These are phyloP conservation scores for Salvelinus alpinus DNA, from an alignment of 2,113 vertebrate genomes.

Conservation along the genomic window DNA sequence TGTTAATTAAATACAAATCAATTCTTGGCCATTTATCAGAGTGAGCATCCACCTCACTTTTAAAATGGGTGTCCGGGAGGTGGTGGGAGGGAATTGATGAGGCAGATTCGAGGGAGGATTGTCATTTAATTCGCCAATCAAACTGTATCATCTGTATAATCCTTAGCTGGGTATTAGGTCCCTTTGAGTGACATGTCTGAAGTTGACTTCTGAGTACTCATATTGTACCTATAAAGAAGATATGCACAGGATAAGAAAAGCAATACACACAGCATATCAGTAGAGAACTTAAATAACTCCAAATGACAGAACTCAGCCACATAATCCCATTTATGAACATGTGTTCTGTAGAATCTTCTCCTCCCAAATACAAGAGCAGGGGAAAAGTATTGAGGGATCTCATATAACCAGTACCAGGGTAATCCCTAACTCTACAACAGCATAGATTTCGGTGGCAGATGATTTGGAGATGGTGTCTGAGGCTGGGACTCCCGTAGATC, in stretches of 20 bases:
- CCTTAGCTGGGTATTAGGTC: constrained; percentile 53
- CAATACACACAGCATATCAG: neutral
- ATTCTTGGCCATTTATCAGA: constrained; percentile 89
- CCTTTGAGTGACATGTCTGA: neutral
- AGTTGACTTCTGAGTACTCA: neutral
- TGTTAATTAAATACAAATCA: constrained; percentile 99
- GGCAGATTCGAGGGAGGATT: constrained; percentile 65
- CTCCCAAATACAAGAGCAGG: neutral
- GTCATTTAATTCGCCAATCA: constrained; percentile 74
- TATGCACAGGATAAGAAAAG: no score
- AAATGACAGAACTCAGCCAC: neutral
- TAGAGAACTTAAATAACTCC: neutral
- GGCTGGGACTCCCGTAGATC: neutral
- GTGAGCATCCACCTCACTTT: constrained; percentile 71
- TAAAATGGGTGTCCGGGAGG: constrained; percentile 37
- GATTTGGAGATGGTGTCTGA: neutral
- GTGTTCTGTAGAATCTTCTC: neutral
- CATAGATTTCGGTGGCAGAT: neutral
- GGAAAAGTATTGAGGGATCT: neutral
- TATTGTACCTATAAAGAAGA: neutral
- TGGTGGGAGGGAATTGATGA: constrained; percentile 63
- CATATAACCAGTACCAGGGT: neutral
- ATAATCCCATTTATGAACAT: neutral
- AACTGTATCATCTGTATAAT: constrained; percentile 71
- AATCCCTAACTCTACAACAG: neutral